Evolutionary conservation across 2,888 invertebrate genomes (phyloP), one percentile per base, ranked within the genome.

Genomic region (Anthophora plumipes): DNA sequence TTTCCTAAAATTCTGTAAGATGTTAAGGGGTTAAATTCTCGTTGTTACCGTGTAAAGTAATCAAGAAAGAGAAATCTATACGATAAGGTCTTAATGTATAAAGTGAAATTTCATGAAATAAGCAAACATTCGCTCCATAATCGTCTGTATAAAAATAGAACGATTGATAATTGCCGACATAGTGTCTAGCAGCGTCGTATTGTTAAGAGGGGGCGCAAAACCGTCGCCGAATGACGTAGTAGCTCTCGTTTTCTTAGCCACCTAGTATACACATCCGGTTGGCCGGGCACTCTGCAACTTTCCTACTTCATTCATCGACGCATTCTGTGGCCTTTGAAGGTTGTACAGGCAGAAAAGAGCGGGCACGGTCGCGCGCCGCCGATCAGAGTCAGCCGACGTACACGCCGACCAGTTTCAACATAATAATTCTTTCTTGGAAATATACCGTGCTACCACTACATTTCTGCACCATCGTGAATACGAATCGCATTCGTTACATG

Each of bases 311-410:
- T 93, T 92, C 93, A 93, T 92, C 91, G 91, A 90, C 90, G 91
- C 91, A 92, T 91, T 92, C 91, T 89, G 91, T 89, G 93, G 93
- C 93, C 93, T 93, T 92, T 92, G 93, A 93, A 93, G 93, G 93
- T 92, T 93, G 92, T 89, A 84, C 87, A 83, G 82, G 83, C 85
- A 86, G 88, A 88, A 88, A 89, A 85, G 86, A 89, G 88, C 88
- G 85, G 84, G 67, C 77, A 88, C 73, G 83, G 85, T 81, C 86
- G 80, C 84, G 84, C 80, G 83, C 78, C 77, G 69, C 22, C 73
- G 77, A 67, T 71, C 80, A 68, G 67, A 73, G 52, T 60, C 64
- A 52, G 67, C 68, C 66, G 72, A 75, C 67, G 57, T 64, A 59
- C 76, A 66, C 72, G 68, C 80, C 73, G 79, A 85, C 87, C 83